Evolutionary conservation across 2,888 invertebrate genomes (phyloP).

Genomic region (Gasteruption jaculator): DNA sequence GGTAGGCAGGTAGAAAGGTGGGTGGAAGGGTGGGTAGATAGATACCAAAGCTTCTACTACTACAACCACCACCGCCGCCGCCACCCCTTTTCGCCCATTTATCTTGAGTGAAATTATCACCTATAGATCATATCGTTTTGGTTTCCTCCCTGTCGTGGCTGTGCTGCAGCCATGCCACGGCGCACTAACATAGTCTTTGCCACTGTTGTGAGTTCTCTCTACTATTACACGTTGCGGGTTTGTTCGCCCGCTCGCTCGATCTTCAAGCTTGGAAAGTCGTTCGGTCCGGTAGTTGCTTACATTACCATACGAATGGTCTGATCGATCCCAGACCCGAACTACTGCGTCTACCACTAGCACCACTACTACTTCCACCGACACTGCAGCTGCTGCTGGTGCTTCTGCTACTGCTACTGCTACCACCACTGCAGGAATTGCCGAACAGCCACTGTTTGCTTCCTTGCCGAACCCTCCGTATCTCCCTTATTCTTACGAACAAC

Average conservation of each 20-base stretch:
- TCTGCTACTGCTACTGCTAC: constrained; percentile 4
- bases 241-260: constrained; percentile 25
- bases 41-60: background rate
- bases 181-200: constrained; percentile 10
- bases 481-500: constrained; percentile 5
- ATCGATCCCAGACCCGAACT: constrained; percentile 44
- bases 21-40: background rate
- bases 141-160: background rate
- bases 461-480: background rate
- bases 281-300: constrained; percentile 50
- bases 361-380: background rate
- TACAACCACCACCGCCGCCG: background rate
- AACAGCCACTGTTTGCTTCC: background rate
- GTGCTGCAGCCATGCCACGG: constrained; percentile 9
- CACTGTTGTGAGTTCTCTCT: too few species aligned
- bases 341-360: too few species aligned
- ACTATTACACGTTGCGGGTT: too few species aligned
- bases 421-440: background rate
- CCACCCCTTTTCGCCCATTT: background rate
- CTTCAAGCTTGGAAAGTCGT: constrained; percentile 43
- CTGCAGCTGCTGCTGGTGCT: background rate
- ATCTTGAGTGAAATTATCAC: too few species aligned
- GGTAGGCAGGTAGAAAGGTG: too few species aligned
- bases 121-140: too few species aligned
- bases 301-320: constrained; percentile 52